Conservation (phyloP, 2,797 vertebrate species). For the Calcarius lapponicus region DNA sequence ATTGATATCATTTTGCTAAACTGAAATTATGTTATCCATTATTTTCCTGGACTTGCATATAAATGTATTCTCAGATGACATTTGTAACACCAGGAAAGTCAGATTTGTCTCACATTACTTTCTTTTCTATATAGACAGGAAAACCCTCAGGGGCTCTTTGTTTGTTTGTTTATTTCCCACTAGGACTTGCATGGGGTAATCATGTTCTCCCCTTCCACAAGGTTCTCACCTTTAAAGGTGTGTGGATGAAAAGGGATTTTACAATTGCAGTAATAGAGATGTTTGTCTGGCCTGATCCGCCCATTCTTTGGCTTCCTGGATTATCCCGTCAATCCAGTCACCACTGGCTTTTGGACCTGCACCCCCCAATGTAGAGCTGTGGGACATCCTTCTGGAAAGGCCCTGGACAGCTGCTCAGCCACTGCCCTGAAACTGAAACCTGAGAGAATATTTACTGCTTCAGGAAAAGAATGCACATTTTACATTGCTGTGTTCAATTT, state of each 20-base stretch:
- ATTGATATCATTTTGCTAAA: not conserved
- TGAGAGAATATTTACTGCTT: not conserved
- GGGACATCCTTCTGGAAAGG: not conserved
- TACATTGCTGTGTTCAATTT: not conserved
- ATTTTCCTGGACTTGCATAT: not conserved
- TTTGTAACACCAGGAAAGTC: not conserved
- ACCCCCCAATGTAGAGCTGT: not conserved
- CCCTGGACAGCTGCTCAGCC: accelerated
- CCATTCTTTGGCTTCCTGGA: not conserved
- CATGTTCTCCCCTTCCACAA: not conserved
- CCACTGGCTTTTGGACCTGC: not conserved
- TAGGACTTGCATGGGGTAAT: not conserved
- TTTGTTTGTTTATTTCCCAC: not conserved
- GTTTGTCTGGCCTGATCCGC: not conserved
- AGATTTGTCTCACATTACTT: not conserved
- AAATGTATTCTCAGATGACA: not conserved
- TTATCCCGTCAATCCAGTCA: not conserved
- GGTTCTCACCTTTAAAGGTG: not conserved
- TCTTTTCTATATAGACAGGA: not conserved
- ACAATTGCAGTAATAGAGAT: not conserved
- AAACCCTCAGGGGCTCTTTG: not conserved
- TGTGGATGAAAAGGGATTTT: not conserved
- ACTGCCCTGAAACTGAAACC: not conserved
- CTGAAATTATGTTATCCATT: not conserved
- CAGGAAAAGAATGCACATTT: not conserved